These are phyloP conservation scores for Menidia menidia DNA, from an alignment of 2,797 vertebrate species.

Conservation along the genomic window DNA sequence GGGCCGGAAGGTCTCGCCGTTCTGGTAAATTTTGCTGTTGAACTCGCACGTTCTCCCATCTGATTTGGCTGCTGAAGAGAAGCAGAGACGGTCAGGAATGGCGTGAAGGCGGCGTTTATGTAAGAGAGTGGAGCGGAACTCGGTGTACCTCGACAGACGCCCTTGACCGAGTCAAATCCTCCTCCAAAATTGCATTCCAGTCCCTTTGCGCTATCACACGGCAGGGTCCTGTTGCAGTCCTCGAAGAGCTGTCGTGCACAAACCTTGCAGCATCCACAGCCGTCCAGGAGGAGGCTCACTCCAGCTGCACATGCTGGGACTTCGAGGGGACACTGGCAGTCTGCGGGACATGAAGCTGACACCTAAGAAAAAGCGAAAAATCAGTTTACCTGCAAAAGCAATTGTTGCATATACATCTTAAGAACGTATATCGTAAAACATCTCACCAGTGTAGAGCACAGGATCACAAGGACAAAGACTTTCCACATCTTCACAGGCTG, in stretches of 20 bases:
- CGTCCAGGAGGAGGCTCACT: conserved; percentile 84
- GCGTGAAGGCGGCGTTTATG: not conserved
- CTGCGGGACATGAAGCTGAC: conserved; percentile 81
- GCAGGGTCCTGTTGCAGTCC: conserved; percentile 88
- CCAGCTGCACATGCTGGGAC: conserved; percentile 86
- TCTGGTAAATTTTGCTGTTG: conserved; percentile 92
- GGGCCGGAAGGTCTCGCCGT: conserved; percentile 91
- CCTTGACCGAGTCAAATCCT: conserved; percentile 80
- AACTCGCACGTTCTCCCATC: conserved; percentile 93
- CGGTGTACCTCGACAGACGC: conserved; percentile 91
- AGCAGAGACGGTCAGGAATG: not conserved
- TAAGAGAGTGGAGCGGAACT: not conserved
- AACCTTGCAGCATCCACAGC: conserved; percentile 90
- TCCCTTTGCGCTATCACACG: conserved; percentile 91
- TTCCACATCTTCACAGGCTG: conserved; percentile 59
- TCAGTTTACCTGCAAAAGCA: not conserved
- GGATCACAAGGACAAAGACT: conserved; percentile 20
- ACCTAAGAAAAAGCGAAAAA: conserved; percentile 71
- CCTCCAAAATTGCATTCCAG: conserved; percentile 93
- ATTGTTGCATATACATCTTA: not conserved
- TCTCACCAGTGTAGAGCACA: conserved; percentile 64
- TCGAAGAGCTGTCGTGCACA: conserved; percentile 92
- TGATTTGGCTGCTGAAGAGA: conserved; percentile 82
- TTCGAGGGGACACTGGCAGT: conserved; percentile 85
- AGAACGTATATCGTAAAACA: conserved; percentile 2